These are phyloP conservation scores for Spea bombifrons DNA, from an alignment of 2,113 vertebrate species.

Conservation along the genomic window DNA sequence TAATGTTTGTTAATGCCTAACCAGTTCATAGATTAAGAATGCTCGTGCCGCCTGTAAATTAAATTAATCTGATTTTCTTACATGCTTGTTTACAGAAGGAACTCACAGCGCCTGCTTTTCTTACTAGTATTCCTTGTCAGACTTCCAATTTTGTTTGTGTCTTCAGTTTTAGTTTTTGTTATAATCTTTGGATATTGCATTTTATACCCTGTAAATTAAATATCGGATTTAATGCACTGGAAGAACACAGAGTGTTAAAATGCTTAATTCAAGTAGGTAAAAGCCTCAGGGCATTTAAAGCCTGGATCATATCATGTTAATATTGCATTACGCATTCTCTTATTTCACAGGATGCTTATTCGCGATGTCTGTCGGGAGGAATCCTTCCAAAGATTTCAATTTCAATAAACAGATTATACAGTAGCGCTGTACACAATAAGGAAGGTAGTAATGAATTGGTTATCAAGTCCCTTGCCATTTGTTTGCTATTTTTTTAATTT, in stretches of 20 bases:
- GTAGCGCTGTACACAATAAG: slow-evolving; percentile 75
- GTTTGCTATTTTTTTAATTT: slow-evolving; percentile 85
- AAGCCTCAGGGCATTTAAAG: slow-evolving; percentile 63
- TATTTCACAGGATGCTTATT: slow-evolving; percentile 72
- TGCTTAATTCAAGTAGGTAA: slow-evolving; percentile 64
- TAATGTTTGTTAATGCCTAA: slow-evolving; percentile 46
- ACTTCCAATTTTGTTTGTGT: slow-evolving; percentile 55
- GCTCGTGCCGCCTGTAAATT: slow-evolving; percentile 41
- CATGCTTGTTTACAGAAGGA: slow-evolving; percentile 48
- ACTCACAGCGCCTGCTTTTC: slow-evolving; percentile 61
- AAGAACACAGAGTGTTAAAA: slow-evolving; percentile 68
- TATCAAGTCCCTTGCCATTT: slow-evolving; percentile 79
- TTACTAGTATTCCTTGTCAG: slow-evolving; percentile 59
- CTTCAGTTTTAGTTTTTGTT: slow-evolving; percentile 68
- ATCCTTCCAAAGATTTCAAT: slow-evolving; percentile 81
- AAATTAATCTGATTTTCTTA: slow-evolving; percentile 28
- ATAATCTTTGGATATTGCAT: slow-evolving; percentile 75
- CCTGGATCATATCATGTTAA: slow-evolving; percentile 73
- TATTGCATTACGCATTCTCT: slow-evolving; percentile 74
- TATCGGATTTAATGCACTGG: slow-evolving; percentile 66
- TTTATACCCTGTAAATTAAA: slow-evolving; percentile 74
- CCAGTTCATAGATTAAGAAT: slow-evolving; percentile 54
- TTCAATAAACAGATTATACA: slow-evolving; percentile 84
- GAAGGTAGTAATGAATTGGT: slow-evolving; percentile 85
- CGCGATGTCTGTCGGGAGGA: slow-evolving; percentile 78